Evolutionary conservation across 2,113 vertebrate species (phyloP), one percentile per base, ranked within the genome.

Genomic region (Nerophis ophidion): DNA sequence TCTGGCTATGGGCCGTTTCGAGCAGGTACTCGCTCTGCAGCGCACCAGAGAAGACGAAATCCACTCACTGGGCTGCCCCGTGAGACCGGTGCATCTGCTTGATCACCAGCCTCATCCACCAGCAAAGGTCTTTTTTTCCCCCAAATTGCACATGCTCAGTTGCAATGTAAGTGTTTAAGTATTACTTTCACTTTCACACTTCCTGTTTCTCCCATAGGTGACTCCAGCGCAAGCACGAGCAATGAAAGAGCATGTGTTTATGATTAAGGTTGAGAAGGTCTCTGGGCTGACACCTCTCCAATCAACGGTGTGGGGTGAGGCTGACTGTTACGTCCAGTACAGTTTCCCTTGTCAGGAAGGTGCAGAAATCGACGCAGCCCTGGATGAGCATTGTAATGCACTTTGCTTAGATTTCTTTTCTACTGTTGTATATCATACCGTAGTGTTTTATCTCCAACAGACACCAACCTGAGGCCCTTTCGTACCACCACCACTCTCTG

Each of bases 251-350:
- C 97, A 99, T 0, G 65, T 93, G 63, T 99, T 99, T 88, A 88
- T 96, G 59, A 73, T 99, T 56, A 84, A 63, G 0, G 82, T 98
- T 75, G 90, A 95, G 70, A 88, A 85, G 6, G 72, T 97, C 50
- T 92, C 86, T 55, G 95, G 96, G 8, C 86, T 99, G 48, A 71
- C 75, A 1, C 93, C 93, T 10, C 84, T 98, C 40, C 96, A 98
- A 83, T 88, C 94, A 60, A 96, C 95, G 0, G 92, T 98, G 9
- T 99, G 97, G 97, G 97, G 96, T 51, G 97, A 99, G 76, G 93
- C 97, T 0, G 97, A 99, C 86, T 98, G 95, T 79, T 99, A 93
- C 8, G 16, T 98, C 8, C 94, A 98, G 75, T 99, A 98, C 86
- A 79, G 79, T 35, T 99, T 99, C 71, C 95, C 95, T 0, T 83